Evolutionary conservation across 1,140 invertebrate genomes (phyloP), one percentile per base, ranked within the genome.

Genomic region (Ylistrum balloti): DNA sequence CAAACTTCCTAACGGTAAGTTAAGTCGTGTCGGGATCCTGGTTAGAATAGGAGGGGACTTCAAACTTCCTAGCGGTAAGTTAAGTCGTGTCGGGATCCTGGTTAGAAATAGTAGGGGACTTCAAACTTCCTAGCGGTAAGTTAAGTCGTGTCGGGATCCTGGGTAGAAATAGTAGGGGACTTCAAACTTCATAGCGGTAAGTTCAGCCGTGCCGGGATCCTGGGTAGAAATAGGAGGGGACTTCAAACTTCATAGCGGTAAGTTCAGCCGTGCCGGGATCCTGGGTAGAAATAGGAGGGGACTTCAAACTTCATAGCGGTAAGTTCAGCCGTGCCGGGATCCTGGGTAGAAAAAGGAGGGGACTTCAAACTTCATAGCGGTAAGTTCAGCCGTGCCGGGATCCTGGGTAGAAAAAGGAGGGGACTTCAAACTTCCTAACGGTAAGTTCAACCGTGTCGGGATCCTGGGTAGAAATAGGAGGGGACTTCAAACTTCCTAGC

Each of bases 401-500:
- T 74, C 56, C 56, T 74, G 56, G 56, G 56, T 74, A 74, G 56
- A 74, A 28, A 74, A 28, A 15, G 45, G 45, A 11, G 45, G 45
- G 22, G 45, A 56, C 45, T 56, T 56, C 22, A 56, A 56, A 56
- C 35, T 38, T 13, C 35, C 35, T 13, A 38, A 13, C 13, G 35
- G 35, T 38, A 38, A 38, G 35, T 38, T 56, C n/a, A n/a, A n/a
- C n/a, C 56, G 0, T 3, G 28, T n/a, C 56, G 28, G 56, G 56
- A 74, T 74, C 56, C 56, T 74, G 56, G 56, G 56, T 74, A 74
- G 56, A 74, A 28, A 74, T 74, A 15, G 45, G 45, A 11, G 45
- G 45, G 22, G 45, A 56, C 45, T 56, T 56, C 22, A 56, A 56
- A 56, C 35, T 38, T 13, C 35, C 35, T 13, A 38, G 35, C 13